Evolutionary conservation across 2,888 invertebrate species (phyloP).

Genomic region (Tipula unca): DNA sequence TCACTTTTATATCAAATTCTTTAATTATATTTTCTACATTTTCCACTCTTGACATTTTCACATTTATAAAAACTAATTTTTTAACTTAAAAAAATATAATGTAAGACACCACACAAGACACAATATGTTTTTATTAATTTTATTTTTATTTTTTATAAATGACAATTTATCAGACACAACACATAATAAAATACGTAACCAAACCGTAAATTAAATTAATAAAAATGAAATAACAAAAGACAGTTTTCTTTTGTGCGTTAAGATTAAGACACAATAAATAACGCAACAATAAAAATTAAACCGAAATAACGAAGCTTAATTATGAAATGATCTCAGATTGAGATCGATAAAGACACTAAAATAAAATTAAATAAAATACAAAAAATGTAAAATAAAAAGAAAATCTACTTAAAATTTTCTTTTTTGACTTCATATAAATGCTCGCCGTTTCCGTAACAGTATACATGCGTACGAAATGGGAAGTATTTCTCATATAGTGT

Average conservation of each 20-base stretch:
- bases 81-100: neutral
- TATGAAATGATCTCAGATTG: neutral
- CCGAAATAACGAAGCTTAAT: neutral
- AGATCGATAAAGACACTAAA: neutral
- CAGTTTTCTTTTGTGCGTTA: neutral
- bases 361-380: neutral
- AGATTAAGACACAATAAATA: neutral
- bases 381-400: neutral
- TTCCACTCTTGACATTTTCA: neutral
- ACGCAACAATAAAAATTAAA: neutral
- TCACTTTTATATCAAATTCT: constrained; percentile 74
- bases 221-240: neutral
- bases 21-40: constrained; percentile 18
- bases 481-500: neutral
- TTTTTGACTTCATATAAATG: neutral
- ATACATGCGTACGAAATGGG: neutral
- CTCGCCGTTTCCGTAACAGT: neutral
- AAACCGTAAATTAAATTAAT: neutral
- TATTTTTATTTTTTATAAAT: neutral
- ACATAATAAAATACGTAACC: neutral
- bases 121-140: neutral
- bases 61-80: neutral
- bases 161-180: neutral
- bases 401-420: constrained; percentile 8
- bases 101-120: neutral